Evolutionary conservation across 2,888 invertebrate species (phyloP), one percentile per base, ranked within the genome.

Genomic region (Amphipoea oculea): DNA sequence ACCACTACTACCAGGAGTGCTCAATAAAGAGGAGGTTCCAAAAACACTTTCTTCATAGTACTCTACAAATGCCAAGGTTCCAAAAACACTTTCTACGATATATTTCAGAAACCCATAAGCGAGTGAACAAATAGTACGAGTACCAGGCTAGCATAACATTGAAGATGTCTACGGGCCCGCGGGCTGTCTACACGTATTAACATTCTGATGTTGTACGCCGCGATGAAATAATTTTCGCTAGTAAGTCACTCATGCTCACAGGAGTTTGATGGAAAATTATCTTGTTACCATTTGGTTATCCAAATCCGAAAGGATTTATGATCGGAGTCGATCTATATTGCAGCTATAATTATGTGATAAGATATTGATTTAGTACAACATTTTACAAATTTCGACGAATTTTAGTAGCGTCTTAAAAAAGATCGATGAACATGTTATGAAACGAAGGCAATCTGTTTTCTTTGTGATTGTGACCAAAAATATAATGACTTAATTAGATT

Each of bases 161-260:
- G 48, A 81, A 89, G 83, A 86, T 72, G 85, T 88, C 76, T 81
- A 51, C 54, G 67, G 51, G 85, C 90, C 86, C 79, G 78, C 81
- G 77, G 89, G 90, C 90, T 79, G 82, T 87, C 89, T 86, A 76
- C 83, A 57, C 76, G 69, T 76, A 87, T 89, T 87, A 89, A 83
- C 69, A 90, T 87, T 88, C 86, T 85, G 79, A 79, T 73, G 77
- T 69, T 76, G 78, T 79, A 79, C 62, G 40, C 73, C 62, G 72
- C 84, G 67, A 89, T 81, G 71, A 73, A 88, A 83, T 89, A 82
- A 83, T 82, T 73, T 83, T 74, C 63, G 57, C 73, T 63, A 71
- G 71, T 88, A 79, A 83, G 65, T 51, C 73, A 65, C 77, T 66
- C 76, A 76, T 23, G 77, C 77, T 73, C 54, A 79, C 62, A 66